These are phyloP conservation scores for Chaetodon trifasciatus DNA, from an alignment of 2,797 vertebrate genomes.

Conservation along the genomic window DNA sequence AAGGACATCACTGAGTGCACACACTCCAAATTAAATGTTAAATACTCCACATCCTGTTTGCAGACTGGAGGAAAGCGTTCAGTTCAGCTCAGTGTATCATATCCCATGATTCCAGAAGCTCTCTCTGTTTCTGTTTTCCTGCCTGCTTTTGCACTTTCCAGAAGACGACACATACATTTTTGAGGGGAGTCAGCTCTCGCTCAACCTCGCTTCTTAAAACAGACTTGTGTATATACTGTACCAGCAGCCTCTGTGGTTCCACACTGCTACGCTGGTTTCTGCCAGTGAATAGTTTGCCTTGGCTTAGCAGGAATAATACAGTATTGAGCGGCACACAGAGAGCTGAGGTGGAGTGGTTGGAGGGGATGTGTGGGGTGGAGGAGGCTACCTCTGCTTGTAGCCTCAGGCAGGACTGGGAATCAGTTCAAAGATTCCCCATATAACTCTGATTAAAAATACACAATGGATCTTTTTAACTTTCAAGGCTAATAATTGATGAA, in stretches of 20 bases:
- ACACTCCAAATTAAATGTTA: constrained; percentile 21
- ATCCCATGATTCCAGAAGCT: not conserved
- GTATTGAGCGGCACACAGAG: constrained; percentile 24
- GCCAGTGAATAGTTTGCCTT: constrained; percentile 22
- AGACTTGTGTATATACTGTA: constrained; percentile 10
- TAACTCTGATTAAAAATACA: constrained; percentile 77
- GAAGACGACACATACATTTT: constrained; percentile 14
- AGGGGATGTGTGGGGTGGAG: constrained; percentile 36
- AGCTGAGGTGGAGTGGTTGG: constrained; percentile 22
- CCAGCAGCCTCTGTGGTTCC: constrained; percentile 2
- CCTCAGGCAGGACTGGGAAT: constrained; percentile 64
- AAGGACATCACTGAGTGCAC: constrained; percentile 29
- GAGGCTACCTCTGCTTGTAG: constrained; percentile 51
- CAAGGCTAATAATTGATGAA: constrained; percentile 76
- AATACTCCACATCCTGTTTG: constrained; percentile 13
- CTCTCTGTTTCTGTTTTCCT: not conserved
- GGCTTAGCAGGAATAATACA: constrained; percentile 28
- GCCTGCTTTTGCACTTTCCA: not conserved
- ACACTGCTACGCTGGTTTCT: not conserved
- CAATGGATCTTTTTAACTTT: constrained; percentile 77
- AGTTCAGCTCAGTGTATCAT: not conserved
- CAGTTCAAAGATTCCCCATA: constrained; percentile 72
- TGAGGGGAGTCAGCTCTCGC: not conserved
- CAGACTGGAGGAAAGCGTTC: constrained; percentile 10
- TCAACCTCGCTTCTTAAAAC: constrained; percentile 24